Conservation (phyloP, 2,888 invertebrate genomes). For the Eristalinus sepulchralis region DNA sequence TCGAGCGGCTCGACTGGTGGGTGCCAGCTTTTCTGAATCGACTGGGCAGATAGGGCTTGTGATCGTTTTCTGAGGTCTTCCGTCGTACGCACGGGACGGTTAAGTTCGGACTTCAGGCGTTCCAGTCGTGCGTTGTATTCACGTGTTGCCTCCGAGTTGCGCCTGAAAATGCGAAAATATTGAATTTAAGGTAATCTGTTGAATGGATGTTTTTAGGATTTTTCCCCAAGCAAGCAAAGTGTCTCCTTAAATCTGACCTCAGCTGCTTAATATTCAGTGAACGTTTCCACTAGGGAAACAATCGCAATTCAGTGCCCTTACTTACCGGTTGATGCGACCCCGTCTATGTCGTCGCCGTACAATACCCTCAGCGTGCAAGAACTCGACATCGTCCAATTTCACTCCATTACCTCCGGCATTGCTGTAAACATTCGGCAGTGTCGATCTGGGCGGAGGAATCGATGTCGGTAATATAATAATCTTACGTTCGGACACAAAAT, state of each 20-base stretch:
- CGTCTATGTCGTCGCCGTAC: conserved; percentile 78
- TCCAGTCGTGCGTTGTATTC: conserved; percentile 77
- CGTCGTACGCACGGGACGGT: conserved; percentile 75
- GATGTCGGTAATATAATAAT: conserved; percentile 79
- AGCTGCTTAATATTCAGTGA: neutral
- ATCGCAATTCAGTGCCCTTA: neutral
- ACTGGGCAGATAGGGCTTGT: conserved; percentile 15
- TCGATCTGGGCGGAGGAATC: conserved; percentile 78
- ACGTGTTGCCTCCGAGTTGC: conserved; percentile 71
- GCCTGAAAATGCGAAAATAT: conserved; percentile 65
- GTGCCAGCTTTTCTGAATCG: conserved; percentile 43
- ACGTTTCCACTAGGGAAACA: neutral
- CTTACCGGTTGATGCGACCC: conserved; percentile 79
- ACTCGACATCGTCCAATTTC: conserved; percentile 79
- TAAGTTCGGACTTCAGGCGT: conserved; percentile 78
- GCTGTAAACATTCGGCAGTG: conserved; percentile 80
- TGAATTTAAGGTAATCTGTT: neutral
- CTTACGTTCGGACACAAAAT: conserved; percentile 79
- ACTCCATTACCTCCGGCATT: conserved; percentile 81
- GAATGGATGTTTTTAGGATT: neutral
- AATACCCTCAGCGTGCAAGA: conserved; percentile 78
- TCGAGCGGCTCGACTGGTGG: conserved; percentile 49
- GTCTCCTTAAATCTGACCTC: no score
- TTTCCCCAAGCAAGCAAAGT: no score
- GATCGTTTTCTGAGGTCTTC: conserved; percentile 63